phyloP scores from a whole-genome alignment of 2,113 vertebrate species.

The Sardina pilchardus region DNA sequence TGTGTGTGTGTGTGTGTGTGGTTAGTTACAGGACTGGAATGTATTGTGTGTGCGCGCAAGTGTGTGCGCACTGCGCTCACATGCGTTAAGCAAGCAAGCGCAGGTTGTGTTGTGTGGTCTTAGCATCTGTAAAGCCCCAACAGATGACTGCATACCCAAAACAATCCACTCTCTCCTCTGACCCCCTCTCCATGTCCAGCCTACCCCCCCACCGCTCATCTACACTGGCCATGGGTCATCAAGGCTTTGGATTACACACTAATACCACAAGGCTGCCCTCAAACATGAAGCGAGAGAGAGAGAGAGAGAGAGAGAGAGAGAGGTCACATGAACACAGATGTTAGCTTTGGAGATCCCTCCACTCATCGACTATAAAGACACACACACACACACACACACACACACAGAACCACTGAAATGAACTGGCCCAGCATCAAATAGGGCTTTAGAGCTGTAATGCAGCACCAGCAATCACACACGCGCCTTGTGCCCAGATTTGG shows the following conservation, averaged over 20 bases:
- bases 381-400: conserved; percentile 24
- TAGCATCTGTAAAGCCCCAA: not conserved
- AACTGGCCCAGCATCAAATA: not conserved
- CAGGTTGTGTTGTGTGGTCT: not conserved
- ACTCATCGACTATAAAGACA: conserved; percentile 11
- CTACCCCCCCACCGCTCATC: not conserved
- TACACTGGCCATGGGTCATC: not conserved
- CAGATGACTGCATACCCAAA: not conserved
- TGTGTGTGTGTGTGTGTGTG: not conserved
- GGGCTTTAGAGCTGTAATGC: not conserved
- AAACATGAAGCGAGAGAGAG: conserved; percentile 1
- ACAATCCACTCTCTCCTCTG: not conserved
- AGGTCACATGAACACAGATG: conserved; percentile 4
- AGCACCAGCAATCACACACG: not conserved
- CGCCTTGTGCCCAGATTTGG: conserved; percentile 20
- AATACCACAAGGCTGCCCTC: conserved; percentile 21
- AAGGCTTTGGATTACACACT: not conserved
- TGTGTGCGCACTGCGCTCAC: conserved; percentile 10
- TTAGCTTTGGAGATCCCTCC: conserved; percentile 8
- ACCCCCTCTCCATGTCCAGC: not conserved
- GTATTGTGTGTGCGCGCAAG: conserved; percentile 28
- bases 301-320: not conserved
- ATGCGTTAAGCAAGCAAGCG: not conserved
- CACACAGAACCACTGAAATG: not conserved
- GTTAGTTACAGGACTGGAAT: not conserved